Evolutionary conservation across 2,888 invertebrate genomes (phyloP), one percentile per base, ranked within the genome.

Genomic region (Ormyrus pomaceus): DNA sequence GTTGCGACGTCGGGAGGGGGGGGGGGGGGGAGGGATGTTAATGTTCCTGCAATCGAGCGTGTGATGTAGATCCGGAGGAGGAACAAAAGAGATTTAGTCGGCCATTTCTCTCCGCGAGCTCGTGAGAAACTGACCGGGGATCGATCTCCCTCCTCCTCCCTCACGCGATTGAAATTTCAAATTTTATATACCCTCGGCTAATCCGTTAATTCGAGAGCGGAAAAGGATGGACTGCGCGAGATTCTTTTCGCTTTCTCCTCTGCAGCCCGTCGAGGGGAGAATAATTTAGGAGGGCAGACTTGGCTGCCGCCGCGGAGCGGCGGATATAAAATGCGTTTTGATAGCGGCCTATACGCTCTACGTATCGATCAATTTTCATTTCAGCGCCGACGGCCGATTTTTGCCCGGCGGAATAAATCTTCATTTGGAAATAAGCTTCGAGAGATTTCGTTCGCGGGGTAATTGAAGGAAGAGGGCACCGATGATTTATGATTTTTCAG

Each of bases 1-100:
- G 85, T 81, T 84, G 83, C 84, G 81, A 80, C 81, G 81, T 83
- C 79, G 0, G n/a, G 48, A 2, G 2, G 9, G 6, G 7, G 13
- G 53, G 11, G 0, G 45, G 19, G 2, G 11, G 5, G 45, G 19
- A 13, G 80, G 79, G 84, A 86, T 84, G 84, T 85, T 84, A 86
- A 87, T 85, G 84, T 83, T 83, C 82, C 81, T 83, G 79, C 82
- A 75, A 85, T 85, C 83, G 82, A 79, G 82, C 79, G 80, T 83
- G 83, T 76, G 68, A 69, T 77, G 80, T 80, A 80, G 79, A 81
- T 68, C 64, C 58, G 45, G 66, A 58, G 45, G 11, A 13, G 66
- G 13, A 56, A 46, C 50, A 59, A 46, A 58, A 58, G 51, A 55
- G 62, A 59, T 66, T 74, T 59, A 58, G 66, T 55, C 53, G 53